A percentile compares a stretch with the other conserved stretches of the same genome.
Conservation (phyloP, 2,888 invertebrate genomes). For the Sphinx pinastri region DNA sequence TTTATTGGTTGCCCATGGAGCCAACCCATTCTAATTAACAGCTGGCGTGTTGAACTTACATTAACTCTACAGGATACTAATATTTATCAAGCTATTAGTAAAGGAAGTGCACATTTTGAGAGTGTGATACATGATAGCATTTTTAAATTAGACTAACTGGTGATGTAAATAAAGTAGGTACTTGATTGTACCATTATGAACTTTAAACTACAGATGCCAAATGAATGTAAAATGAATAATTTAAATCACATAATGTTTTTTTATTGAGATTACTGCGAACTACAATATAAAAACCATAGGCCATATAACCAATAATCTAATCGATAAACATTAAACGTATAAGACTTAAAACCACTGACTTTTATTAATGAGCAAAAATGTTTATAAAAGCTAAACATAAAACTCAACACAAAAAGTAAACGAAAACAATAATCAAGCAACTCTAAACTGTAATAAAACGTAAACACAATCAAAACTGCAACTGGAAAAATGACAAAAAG, state of each 20-base stretch:
- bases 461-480: conserved; percentile 26
- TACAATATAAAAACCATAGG: no score
- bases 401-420: background rate
- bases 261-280: no score
- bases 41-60: conserved; percentile 48
- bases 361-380: no score
- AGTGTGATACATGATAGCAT: background rate
- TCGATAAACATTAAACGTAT: no score
- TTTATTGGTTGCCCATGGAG: conserved; percentile 8
- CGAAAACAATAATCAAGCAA: background rate
- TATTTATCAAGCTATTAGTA: conserved; percentile 45
- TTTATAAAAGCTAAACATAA: background rate
- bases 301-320: no score
- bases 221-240: no score
- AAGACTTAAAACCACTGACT: no score
- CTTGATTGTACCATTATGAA: no score
- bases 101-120: background rate
- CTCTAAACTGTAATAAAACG: conserved; percentile 12
- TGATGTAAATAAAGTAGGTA: no score
- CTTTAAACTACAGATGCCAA: no score
- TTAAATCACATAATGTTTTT: no score
- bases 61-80: conserved; percentile 48
- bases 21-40: conserved; percentile 47
- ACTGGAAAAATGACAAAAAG: conserved; percentile 3
- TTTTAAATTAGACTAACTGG: background rate